Evolutionary conservation across 1,140 invertebrate species (phyloP), one percentile per base, ranked within the genome.

Genomic region (Drosophila orosa): DNA sequence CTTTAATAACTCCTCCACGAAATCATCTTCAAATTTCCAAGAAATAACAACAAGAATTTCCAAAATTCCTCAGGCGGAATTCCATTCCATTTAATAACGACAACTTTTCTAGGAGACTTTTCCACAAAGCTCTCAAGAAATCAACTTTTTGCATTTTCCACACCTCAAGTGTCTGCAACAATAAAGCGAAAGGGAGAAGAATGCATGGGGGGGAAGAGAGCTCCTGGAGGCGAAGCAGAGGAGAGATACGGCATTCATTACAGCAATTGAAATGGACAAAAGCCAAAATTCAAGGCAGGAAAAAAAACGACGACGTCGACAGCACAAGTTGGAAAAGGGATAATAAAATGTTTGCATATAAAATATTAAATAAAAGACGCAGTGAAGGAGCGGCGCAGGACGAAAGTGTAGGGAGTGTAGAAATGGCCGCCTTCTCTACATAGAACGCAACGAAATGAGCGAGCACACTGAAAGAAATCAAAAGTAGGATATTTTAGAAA

Each of bases 281-380:
- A 74, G 45, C 69, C 74, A 58, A 78, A 66, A 78, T 78, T 71
- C 40, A 72, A 77, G 75, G 66, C 74, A 78, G 54, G 52, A 31
- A 58, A 71, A 66, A 63, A 27, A 3, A 25, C 44, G 24, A 29
- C 24, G 9, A 69, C 42, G 57, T 60, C 62, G 63, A 29, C 69
- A 66, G 44, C 17, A 19, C 33, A 57, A 58, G 65, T 66, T 61
- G 76, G 27, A 74, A 66, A 85, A 71, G 56, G 76, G 61, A 80
- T 77, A 81, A 81, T 90, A 75, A 76, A 84, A 89, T 90, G 74
- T 82, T 78, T 83, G 66, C 76, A 75, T 80, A 85, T 77, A 76
- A 79, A 80, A 89, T 74, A 59, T 77, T 74, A 80, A 82, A 82
- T 82, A 77, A 76, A 81, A 81, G 66, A 65, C 59, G 59, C 59